Base-by-base conservation (phyloP, 2,113 vertebrate species). In the Promerops cafer region DNA sequence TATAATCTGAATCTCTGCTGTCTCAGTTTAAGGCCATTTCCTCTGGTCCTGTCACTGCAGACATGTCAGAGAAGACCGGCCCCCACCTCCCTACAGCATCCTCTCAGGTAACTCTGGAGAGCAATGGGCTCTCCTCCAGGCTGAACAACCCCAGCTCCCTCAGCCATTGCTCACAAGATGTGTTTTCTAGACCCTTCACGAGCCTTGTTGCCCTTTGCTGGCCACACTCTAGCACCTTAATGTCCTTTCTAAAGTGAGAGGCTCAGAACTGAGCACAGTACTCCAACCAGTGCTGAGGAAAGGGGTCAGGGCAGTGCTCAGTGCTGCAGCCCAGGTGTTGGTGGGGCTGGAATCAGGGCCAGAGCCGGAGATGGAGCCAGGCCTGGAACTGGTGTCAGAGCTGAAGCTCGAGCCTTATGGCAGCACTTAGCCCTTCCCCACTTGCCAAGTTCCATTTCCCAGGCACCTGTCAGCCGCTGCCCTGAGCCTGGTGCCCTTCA, bases 41-140 rank as follows among this genome's bases (percentile, higher is more conserved):
- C 60, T 59, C 23, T 30, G 45, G 13, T 47, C 1, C 11, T n/a
- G 28, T 31, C 53, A 17, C 52, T 26, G 45, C 33, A 82, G 52
- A 52, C 23, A 20, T 0, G 0, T 23, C 33, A n/a, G 39, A 30
- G 10, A 10, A 28, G 33, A 14, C 3, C 0, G 0, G 18, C 6
- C n/a, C 24, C 12, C n/a, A 8, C 11, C 20, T 60, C 61, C 35
- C 45, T 22, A 2, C 13, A 31, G 61, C 22, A 31, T n/a, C 45
- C 24, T 21, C 11, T 15, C n/a, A 40, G 20, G 44, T 12, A 20
- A 23, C 2, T 27, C 8, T 21, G 53, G 39, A 31, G 53, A 47
- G 78, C 39, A 6, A 2, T 26, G 53, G 26, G n/a, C 20, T 52
- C 28, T 45, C 20, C 61, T 75, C 16, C 61, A 16, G 11, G n/a